Base-by-base conservation (phyloP, 2,797 vertebrate genomes). In the Melanotaenia nigrans region DNA sequence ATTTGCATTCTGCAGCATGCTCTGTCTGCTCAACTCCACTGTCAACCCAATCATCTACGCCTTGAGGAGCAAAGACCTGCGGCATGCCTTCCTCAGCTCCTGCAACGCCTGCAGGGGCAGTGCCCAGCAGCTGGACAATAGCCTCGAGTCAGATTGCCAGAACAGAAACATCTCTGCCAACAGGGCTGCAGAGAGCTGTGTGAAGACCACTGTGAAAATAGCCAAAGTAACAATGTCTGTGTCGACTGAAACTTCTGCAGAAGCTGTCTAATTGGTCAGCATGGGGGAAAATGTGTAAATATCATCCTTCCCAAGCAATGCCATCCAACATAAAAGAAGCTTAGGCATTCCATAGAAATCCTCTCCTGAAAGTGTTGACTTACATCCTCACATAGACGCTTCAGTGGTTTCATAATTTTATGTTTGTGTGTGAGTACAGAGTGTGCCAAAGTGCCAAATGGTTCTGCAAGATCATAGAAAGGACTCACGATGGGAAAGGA, bases 191-290 rank as follows among this genome's bases (percentile, higher is more conserved):
- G 97, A 99, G 87, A 99, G 96, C 92, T 99, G 97, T 70, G 98
- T 99, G 91, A 99, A 99, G 95, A 99, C 96, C 95, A 99, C 98
- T 88, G 97, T 99, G 95, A 99, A 99, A 97, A 99, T 99, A 86
- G 98, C 97, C 96, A 99, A 99, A 98, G 97, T 99, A 87, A 99
- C 98, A 76, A 99, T 99, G 96, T 99, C 98, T 77, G 98, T 99
- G 80, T 99, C 98, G 24, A 98, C 97, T n/a, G 98, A 99, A 92
- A 98, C 97, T 1, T 98, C 98, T 75, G 97, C 97, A 1, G 97
- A 99, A 91, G 97, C 98, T 0, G 95, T 99, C 73, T 95, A 91
- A 94, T 69, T 76, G 75, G 74, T 71, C 45, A 5, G 42, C 65
- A 63, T 0, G 1, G 1, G 67, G 53, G 51, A 56, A 74, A 70